A percentile compares a stretch with the other conserved stretches of the same genome.
Evolutionary conservation across 2,797 vertebrate genomes (phyloP).

Genomic region (Jordanella pulchra): DNA sequence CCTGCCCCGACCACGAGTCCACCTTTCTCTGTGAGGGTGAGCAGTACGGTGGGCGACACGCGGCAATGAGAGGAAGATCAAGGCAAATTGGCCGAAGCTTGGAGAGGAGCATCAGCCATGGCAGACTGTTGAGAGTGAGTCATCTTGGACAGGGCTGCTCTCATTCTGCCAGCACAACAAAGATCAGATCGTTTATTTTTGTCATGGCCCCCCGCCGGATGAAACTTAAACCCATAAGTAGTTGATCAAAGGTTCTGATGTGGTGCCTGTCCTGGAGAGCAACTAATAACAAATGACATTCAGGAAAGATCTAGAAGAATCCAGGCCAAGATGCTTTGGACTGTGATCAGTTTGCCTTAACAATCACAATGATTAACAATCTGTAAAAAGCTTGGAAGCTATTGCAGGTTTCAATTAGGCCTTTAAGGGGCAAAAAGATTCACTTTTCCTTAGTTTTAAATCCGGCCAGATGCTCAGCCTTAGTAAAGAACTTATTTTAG

Average conservation of each 20-base stretch:
- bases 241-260: slow-evolving; percentile 65
- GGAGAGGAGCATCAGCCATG: slow-evolving; percentile 65
- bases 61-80: slow-evolving; percentile 61
- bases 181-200: slow-evolving; percentile 73
- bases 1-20: slow-evolving; percentile 58
- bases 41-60: slow-evolving; percentile 46
- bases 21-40: slow-evolving; percentile 55
- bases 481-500: slow-evolving; percentile 3
- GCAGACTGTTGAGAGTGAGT: slow-evolving; percentile 70
- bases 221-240: slow-evolving; percentile 65
- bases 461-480: background rate
- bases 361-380: slow-evolving; percentile 14
- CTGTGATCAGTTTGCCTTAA: slow-evolving; percentile 10
- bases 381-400: background rate
- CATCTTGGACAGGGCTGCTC: slow-evolving; percentile 67
- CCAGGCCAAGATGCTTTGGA: slow-evolving; percentile 7
- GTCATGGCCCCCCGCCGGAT: slow-evolving; percentile 61
- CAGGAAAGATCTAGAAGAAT: slow-evolving; percentile 51
- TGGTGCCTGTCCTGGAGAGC: slow-evolving; percentile 58
- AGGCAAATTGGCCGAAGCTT: slow-evolving; percentile 70
- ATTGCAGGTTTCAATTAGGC: background rate
- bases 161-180: slow-evolving; percentile 72
- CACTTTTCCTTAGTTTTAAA: background rate
- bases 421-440: slow-evolving; percentile 1
- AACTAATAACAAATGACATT: slow-evolving; percentile 53